Evolutionary conservation across 37 sponge, comb jelly and placozoan species (phyloP).

Genomic region (Haliclona indistincta): DNA sequence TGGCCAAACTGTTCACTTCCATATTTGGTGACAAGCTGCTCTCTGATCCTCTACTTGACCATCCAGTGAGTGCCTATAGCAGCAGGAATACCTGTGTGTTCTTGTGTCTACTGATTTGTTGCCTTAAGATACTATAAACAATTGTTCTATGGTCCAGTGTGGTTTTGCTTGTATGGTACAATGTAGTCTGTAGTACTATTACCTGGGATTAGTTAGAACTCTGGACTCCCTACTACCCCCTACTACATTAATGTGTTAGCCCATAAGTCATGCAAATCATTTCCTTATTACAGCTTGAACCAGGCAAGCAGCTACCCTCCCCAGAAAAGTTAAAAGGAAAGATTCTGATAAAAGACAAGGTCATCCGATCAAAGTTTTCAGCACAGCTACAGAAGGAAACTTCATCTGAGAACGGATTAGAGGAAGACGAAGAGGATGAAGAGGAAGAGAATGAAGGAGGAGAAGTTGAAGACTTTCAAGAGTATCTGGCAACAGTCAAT

Average conservation of each 20-base stretch:
- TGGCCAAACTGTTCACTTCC: conserved; percentile 39
- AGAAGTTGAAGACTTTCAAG: too few relatives aligned
- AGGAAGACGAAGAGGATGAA: too few relatives aligned
- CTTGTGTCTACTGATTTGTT: too few relatives aligned
- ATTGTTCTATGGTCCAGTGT: too few relatives aligned
- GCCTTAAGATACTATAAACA: background rate
- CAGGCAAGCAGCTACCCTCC: conserved; percentile 40
- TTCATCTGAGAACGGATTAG: too few relatives aligned
- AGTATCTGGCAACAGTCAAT: too few relatives aligned
- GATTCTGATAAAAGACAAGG: conserved; percentile 61
- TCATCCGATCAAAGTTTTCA: conserved; percentile 8
- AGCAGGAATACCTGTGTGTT: background rate
- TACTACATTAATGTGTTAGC: too few relatives aligned
- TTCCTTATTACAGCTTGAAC: conserved; percentile 19
- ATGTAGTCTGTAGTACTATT: background rate
- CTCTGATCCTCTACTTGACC: conserved; percentile 27
- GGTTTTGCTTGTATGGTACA: too few relatives aligned
- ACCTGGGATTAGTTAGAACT: background rate
- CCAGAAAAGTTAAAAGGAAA: conserved; percentile 50
- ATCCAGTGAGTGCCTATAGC: conserved; percentile 27
- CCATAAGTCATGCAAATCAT: too few relatives aligned
- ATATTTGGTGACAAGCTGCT: conserved; percentile 51
- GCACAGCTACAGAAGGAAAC: too few relatives aligned
- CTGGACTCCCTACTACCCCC: too few relatives aligned
- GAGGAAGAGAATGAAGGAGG: too few relatives aligned